phyloP scores from a whole-genome alignment of 2,113 vertebrate species.

The Procavia capensis region DNA sequence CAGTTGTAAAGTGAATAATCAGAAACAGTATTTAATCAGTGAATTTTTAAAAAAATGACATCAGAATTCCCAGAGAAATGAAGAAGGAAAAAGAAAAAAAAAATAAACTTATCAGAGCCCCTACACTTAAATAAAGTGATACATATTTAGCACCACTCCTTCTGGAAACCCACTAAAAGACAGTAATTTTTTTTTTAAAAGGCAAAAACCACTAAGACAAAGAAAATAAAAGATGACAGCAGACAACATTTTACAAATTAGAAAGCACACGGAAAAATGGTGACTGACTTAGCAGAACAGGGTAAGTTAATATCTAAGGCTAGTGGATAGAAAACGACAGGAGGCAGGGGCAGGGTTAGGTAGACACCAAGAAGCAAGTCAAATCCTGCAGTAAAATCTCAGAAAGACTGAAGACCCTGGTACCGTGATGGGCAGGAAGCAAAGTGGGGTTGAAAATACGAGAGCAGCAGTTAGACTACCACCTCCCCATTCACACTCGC shows the following conservation, averaged over 20 bases:
- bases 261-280: conserved; percentile 4
- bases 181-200: conserved; percentile 18
- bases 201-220: not conserved
- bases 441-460: not conserved
- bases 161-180: not conserved
- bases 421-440: not conserved
- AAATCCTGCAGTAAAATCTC: not conserved
- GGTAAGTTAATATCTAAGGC: not conserved
- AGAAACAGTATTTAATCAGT: not conserved
- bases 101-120: not conserved
- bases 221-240: not conserved
- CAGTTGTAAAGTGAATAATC: not conserved
- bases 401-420: not conserved
- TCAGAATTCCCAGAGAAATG: not conserved
- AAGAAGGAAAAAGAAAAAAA: not conserved
- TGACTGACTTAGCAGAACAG: not conserved
- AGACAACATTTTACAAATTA: conserved; percentile 8
- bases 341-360: not conserved
- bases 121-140: conserved; percentile 22
- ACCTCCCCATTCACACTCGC: not conserved
- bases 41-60: not conserved
- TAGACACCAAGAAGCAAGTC: not conserved
- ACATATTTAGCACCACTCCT: not conserved
- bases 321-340: not conserved
- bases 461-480: not conserved